Evolutionary conservation across 2,113 vertebrate genomes (phyloP).

Genomic region (Mirza zaza): DNA sequence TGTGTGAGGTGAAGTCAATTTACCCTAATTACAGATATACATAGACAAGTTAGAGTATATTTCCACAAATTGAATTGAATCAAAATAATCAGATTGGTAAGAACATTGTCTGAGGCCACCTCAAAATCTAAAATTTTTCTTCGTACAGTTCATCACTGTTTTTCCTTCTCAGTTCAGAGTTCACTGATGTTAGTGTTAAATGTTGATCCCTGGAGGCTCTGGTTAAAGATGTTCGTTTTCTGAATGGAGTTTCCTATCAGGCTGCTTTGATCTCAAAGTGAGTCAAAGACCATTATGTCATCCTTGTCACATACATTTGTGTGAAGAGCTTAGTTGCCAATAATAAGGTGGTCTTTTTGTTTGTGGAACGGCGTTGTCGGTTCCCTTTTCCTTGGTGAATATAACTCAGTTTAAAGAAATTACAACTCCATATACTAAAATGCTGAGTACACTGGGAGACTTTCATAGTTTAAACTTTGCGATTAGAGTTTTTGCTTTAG

Average conservation of each 20-base stretch:
- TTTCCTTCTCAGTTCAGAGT: conserved; percentile 58
- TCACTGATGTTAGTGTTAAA: conserved; percentile 66
- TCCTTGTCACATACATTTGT: conserved; percentile 59
- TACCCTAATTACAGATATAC: not conserved
- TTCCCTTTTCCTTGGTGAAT: conserved; percentile 62
- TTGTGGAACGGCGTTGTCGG: conserved; percentile 42
- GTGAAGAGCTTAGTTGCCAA: conserved; percentile 54
- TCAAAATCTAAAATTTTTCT: not conserved
- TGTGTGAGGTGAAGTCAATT: not conserved
- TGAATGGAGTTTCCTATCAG: conserved; percentile 60
- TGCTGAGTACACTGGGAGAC: not conserved
- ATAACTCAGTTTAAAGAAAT: conserved; percentile 63
- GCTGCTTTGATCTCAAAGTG: conserved; percentile 66
- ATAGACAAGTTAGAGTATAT: not conserved
- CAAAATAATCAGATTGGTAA: not conserved
- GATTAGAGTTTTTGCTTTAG: not conserved
- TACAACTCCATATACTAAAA: not conserved
- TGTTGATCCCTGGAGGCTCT: conserved; percentile 49
- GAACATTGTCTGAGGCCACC: accelerated
- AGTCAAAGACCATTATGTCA: conserved; percentile 60
- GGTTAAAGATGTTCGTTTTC: conserved; percentile 72
- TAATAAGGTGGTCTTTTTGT: conserved; percentile 58
- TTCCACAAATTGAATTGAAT: not conserved
- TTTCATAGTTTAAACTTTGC: not conserved
- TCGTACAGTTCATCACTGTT: not conserved